Evolutionary conservation across 2,888 invertebrate species (phyloP).

Genomic region (Eugnorisma glareosa): DNA sequence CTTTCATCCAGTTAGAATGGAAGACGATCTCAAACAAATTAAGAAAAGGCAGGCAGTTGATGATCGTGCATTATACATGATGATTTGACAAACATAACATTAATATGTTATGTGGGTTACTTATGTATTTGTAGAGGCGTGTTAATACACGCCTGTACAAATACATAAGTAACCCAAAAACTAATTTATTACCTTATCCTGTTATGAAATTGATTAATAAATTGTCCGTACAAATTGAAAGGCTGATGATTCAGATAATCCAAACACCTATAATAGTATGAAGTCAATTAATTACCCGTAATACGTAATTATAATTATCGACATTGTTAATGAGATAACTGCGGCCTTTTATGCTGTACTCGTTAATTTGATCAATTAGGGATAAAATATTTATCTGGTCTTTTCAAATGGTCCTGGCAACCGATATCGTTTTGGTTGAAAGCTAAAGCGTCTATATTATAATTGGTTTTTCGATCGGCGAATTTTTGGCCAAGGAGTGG

Average conservation of each 20-base stretch:
- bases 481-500: slow-evolving; percentile 19
- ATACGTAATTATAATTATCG: slow-evolving; percentile 18
- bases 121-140: too few relatives aligned
- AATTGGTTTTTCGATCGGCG: slow-evolving; percentile 34
- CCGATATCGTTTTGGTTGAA: slow-evolving; percentile 34
- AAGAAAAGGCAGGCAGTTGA: too few relatives aligned
- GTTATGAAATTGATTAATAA: not conserved
- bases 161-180: not conserved
- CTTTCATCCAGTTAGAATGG: too few relatives aligned
- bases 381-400: slow-evolving; percentile 32
- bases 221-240: not conserved
- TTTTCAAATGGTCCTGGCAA: slow-evolving; percentile 26
- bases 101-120: too few relatives aligned
- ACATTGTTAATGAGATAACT: slow-evolving; percentile 10
- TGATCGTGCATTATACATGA: too few relatives aligned
- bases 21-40: too few relatives aligned
- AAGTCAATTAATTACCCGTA: not conserved
- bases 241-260: not conserved
- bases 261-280: not conserved
- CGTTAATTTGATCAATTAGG: slow-evolving; percentile 54
- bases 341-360: slow-evolving; percentile 13
- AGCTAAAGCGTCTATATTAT: slow-evolving; percentile 17
- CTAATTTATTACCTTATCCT: too few relatives aligned
- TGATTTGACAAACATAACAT: too few relatives aligned
- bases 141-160: too few relatives aligned